Evolutionary conservation across 2,113 vertebrate species (phyloP).

Genomic region (Telmatochromis bifrenatus): DNA sequence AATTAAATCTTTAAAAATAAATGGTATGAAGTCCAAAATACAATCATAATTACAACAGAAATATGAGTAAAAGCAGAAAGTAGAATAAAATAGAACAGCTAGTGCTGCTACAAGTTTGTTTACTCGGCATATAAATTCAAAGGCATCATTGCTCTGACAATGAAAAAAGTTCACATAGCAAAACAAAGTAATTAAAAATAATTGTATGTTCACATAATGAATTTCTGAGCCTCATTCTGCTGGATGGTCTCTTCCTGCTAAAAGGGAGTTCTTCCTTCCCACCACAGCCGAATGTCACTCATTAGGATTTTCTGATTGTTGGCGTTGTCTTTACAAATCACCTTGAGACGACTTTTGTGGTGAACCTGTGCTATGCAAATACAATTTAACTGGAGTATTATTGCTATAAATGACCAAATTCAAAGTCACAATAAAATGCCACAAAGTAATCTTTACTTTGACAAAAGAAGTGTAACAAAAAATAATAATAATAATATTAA

Average conservation of each 20-base stretch:
- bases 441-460: not conserved
- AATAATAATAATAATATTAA: not conserved
- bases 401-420: not conserved
- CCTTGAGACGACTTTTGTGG: not conserved
- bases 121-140: not conserved
- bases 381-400: not conserved
- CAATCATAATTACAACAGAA: not conserved
- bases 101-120: not conserved
- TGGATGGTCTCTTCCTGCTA: not conserved
- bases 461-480: not conserved
- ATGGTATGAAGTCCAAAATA: not conserved
- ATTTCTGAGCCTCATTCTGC: not conserved
- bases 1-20: not conserved
- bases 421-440: not conserved
- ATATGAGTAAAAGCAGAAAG: not conserved
- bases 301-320: not conserved
- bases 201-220: not conserved
- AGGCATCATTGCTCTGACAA: not conserved
- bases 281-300: not conserved
- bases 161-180: not conserved
- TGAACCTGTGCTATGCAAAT: not conserved
- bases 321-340: fast-evolving
- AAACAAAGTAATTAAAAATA: not conserved
- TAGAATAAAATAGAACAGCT: not conserved
- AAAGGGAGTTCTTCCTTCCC: not conserved